Base-by-base conservation (phyloP, 37 sponge, comb jelly and placozoan genomes). In the Beroe forskalii region DNA sequence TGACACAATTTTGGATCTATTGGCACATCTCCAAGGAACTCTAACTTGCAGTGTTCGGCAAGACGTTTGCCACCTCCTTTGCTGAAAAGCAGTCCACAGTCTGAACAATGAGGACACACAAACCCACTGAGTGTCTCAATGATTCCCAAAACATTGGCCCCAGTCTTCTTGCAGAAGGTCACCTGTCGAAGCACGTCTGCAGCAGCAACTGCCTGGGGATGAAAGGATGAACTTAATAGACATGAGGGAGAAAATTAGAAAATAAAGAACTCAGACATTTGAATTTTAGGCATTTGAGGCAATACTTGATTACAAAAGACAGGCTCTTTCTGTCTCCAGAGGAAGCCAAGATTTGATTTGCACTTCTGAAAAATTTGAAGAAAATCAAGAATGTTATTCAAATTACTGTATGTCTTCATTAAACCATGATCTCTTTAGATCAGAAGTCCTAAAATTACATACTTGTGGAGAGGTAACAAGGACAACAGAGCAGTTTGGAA, bases 71-170 rank as follows among this genome's bases (percentile, higher is more conserved):
- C 76, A 20, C 91, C 91, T 19, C 76, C 91, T 30, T 75, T 1
- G 22, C 60, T 61, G 33, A 91, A 91, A 0, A 91, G 62, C 67
- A 76, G 60, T 4, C 80, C 55, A 36, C 91, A 91, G 32, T 91
- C 91, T 24, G 63, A 43, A 62, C 91, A 91, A 28, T 75, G 36
- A 36, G 91, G 91, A 76, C 91, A 91, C 37, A 91, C 76, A 41
- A 91, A 91, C 32, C 91, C 91, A 91, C 91, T 91, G 55, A 91
- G 62, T 33, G 75, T 91, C 62, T 91, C 91, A 8, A 91, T 41
- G 60, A 91, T 60, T 19, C 91, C 91, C 0, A 91, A 60, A 28
- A 91, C 40, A 37, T 75, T 75, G 19, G 76, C 80, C 8, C 62
- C 61, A 24, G 76, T 69, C 40, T 76, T 91, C 23, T 42, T 75